Conservation (phyloP, 2,113 vertebrate species). For the Choloepus hoffmanni region DNA sequence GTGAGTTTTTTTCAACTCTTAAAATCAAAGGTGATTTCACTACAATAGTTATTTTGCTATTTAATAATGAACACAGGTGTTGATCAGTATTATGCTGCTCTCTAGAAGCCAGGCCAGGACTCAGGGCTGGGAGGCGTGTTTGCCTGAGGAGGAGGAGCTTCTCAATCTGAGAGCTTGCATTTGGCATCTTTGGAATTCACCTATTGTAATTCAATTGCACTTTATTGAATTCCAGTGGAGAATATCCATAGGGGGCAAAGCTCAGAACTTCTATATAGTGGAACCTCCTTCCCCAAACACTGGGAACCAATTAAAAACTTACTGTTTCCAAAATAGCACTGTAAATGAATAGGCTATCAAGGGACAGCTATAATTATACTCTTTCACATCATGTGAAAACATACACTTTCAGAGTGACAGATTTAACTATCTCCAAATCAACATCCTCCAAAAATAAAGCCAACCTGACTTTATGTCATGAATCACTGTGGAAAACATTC, state of each 20-base stretch:
- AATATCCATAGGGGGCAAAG: slow-evolving; percentile 40
- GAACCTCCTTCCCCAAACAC: slow-evolving; percentile 65
- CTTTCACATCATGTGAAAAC: slow-evolving; percentile 68
- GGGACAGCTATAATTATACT: slow-evolving; percentile 79
- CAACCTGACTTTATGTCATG: slow-evolving; percentile 22
- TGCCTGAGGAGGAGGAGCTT: slow-evolving; percentile 62
- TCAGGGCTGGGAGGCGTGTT: neutral
- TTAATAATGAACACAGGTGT: slow-evolving; percentile 60
- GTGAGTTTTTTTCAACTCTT: slow-evolving; percentile 51
- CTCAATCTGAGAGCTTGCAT: slow-evolving; percentile 63
- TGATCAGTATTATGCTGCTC: neutral
- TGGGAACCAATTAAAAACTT: slow-evolving; percentile 81
- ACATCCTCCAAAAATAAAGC: slow-evolving; percentile 53
- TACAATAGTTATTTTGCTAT: slow-evolving; percentile 66
- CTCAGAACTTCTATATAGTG: slow-evolving; percentile 46
- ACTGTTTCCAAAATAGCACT: slow-evolving; percentile 78
- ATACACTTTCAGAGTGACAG: slow-evolving; percentile 47
- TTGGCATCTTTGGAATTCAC: slow-evolving; percentile 72
- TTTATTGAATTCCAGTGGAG: slow-evolving; percentile 80
- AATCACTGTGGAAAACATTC: slow-evolving; percentile 45
- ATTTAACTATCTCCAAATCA: slow-evolving; percentile 65
- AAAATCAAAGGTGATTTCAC: slow-evolving; percentile 69
- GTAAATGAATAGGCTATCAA: slow-evolving; percentile 81
- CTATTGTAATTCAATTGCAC: slow-evolving; percentile 81
- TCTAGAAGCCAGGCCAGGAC: slow-evolving; percentile 52